Conservation (phyloP, 2,888 invertebrate species). For the Cephus pygmeus region DNA sequence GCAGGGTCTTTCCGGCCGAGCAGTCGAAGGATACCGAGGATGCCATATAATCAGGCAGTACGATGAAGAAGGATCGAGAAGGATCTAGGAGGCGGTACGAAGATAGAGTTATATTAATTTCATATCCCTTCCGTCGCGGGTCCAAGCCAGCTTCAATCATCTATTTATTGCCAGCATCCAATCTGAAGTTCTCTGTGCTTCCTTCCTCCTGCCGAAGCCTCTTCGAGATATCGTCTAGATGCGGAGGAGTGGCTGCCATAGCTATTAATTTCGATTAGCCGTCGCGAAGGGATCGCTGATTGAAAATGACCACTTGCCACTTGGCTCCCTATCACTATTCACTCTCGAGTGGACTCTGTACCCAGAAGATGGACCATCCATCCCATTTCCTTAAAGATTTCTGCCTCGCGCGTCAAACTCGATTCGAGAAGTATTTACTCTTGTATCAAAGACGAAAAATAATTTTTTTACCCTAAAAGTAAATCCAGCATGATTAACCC, state of each 20-base stretch:
- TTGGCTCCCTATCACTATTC: not conserved
- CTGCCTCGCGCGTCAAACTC: no score
- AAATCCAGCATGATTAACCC: not conserved
- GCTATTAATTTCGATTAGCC: conserved; percentile 48
- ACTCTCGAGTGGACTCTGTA: not conserved
- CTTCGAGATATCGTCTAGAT: conserved; percentile 61
- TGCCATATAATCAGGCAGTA: conserved; percentile 41
- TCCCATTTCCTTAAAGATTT: not conserved
- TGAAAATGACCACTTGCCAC: conserved; percentile 31
- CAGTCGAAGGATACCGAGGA: conserved; percentile 60
- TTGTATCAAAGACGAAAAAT: not conserved
- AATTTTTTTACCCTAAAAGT: not conserved
- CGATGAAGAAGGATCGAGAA: conserved; percentile 36
- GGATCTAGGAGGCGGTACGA: conserved; percentile 31
- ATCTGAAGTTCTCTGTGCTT: conserved; percentile 41
- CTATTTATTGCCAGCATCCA: conserved; percentile 63
- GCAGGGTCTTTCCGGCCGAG: conserved; percentile 60
- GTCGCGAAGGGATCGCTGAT: conserved; percentile 26
- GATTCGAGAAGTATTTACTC: not conserved
- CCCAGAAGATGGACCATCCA: not conserved
- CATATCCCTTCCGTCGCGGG: conserved; percentile 60
- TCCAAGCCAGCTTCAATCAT: conserved; percentile 51
- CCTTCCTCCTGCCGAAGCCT: conserved; percentile 15
- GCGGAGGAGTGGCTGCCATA: conserved; percentile 50
- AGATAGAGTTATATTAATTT: conserved; percentile 63